Conservation (phyloP, 2,113 vertebrate genomes). For the Plecotus auritus region DNA sequence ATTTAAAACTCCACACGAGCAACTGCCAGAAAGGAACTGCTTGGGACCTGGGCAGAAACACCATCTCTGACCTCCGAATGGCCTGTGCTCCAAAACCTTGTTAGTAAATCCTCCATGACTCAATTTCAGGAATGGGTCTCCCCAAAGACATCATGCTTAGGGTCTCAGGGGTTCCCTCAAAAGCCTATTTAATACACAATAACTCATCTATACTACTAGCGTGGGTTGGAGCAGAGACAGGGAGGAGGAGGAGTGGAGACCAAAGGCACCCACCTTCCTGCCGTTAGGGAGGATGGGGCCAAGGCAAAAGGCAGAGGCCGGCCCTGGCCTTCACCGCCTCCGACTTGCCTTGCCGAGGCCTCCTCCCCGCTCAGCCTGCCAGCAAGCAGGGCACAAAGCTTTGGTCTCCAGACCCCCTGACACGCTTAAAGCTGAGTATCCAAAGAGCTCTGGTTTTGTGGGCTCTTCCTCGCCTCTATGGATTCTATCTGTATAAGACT, state of each 20-base stretch:
- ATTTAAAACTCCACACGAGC: neutral
- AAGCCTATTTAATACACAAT: neutral
- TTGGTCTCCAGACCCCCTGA: neutral
- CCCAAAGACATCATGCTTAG: neutral
- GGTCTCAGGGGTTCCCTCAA: neutral
- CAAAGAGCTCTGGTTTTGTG: neutral
- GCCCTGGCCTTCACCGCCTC: rapidly evolving
- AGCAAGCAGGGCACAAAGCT: neutral
- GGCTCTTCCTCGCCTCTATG: neutral
- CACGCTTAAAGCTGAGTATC: neutral
- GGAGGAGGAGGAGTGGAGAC: no score
- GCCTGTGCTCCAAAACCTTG: neutral
- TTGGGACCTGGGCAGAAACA: neutral
- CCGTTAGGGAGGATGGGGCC: rapidly evolving
- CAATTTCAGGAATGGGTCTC: neutral
- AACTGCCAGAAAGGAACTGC: slow-evolving; percentile 6
- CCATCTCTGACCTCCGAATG: rapidly evolving
- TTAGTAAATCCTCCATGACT: neutral
- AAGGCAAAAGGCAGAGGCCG: rapidly evolving
- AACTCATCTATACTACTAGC: neutral
- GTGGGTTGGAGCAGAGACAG: neutral
- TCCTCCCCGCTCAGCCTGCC: neutral
- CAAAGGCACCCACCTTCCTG: neutral
- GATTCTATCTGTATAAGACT: neutral
- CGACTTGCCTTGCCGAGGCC: no score